phyloP scores from a whole-genome alignment of 2,113 vertebrate species.

The Alethe diademata region DNA sequence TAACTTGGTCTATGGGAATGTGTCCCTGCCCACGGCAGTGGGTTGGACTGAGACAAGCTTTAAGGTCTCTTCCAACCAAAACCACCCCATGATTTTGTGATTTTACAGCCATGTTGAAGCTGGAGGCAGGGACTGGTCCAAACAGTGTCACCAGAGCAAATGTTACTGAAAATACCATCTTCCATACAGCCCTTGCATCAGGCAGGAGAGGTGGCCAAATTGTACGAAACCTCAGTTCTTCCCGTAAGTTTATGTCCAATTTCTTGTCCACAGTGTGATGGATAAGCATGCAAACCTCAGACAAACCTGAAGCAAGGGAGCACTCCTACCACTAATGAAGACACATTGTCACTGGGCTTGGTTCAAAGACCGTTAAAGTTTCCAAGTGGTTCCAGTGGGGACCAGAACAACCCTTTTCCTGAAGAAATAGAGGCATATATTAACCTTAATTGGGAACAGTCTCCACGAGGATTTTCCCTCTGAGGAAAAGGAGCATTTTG shows the following conservation, averaged over 20 bases:
- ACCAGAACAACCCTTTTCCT: background rate
- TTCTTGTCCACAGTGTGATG: background rate
- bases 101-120: background rate
- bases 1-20: fast-evolving
- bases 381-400: background rate
- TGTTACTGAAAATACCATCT: background rate
- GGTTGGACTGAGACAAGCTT: background rate
- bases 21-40: background rate
- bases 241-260: background rate
- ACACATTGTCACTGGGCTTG: background rate
- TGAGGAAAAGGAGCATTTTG: constrained; percentile 37
- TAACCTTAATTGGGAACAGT: constrained; percentile 48
- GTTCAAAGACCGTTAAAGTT: constrained; percentile 35
- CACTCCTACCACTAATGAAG: constrained; percentile 32
- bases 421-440: constrained; percentile 23
- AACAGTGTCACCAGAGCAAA: background rate
- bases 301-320: constrained; percentile 9
- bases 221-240: background rate
- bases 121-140: background rate
- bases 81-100: background rate
- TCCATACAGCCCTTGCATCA: background rate
- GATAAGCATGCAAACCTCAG: constrained; percentile 14
- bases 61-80: background rate
- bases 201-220: fast-evolving
- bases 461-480: constrained; percentile 25